Base-by-base conservation (phyloP, 2,888 invertebrate species). In the Pardosa pseudoannulata region DNA sequence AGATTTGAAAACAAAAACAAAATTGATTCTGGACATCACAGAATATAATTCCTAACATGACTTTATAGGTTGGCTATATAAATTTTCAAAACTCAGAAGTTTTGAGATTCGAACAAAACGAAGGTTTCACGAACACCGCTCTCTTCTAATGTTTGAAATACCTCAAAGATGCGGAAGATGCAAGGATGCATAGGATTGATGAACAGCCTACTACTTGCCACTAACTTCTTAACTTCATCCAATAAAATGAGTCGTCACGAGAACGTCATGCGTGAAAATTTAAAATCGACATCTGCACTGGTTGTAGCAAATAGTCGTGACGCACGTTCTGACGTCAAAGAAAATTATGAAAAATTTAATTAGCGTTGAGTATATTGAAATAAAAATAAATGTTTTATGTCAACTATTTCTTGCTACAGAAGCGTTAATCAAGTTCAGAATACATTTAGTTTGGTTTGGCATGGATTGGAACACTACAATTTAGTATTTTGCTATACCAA, bases 101-200 rank as follows among this genome's bases (percentile, higher is more conserved):
- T 23, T 3, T 56, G 23, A 56, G 6, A 56, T 56, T 56, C 5
- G 23, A 56, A 23, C 56, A 23, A 16, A 56, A 3, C 23, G 56
- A 1, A 6, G 23, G n/a, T 56, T 1, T 3, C n/a, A 23, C 23
- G 5, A 23, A 3, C 1, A 16, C n/a, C 56, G 1, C 2, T 56
- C 23, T 19, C 3, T 11, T 46, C 56, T 16, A n/a, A n/a, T n/a
- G n/a, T n/a, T n/a, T n/a, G n/a, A n/a, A n/a, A n/a, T n/a, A n/a
- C n/a, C n/a, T n/a, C n/a, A n/a, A n/a, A 16, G 41, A 46, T 46
- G 41, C 41, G 41, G 41, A 46, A 46, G 56, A 56, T 56, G 56
- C 7, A 23, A 11, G 7, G 46, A 46, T 46, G 46, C 46, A 46
- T n/a, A 23, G 16, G 5, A 56, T 5, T 1, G 5, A 7, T 7